Evolutionary conservation across 1,140 invertebrate species (phyloP).

Genomic region (Uloborus diversus): DNA sequence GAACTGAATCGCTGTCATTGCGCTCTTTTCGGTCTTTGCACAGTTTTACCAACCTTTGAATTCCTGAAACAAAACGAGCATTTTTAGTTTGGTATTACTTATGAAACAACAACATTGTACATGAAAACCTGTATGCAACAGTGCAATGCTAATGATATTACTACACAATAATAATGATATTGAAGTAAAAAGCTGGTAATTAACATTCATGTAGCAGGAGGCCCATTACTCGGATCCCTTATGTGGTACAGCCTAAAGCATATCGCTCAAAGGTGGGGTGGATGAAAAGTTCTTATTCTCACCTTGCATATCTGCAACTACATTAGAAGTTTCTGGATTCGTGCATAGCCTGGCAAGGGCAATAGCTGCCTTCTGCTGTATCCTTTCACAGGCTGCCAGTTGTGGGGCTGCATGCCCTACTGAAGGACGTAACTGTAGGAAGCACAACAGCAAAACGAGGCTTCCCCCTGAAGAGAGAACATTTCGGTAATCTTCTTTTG

Average conservation of each 20-base stretch:
- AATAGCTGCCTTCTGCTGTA: slow-evolving; percentile 87
- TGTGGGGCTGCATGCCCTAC: slow-evolving; percentile 68
- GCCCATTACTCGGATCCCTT: too few species aligned
- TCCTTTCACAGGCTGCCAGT: slow-evolving; percentile 75
- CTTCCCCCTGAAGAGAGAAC: slow-evolving; percentile 61
- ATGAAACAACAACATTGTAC: too few species aligned
- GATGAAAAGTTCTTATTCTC: too few species aligned
- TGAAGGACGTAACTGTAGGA: slow-evolving; percentile 75
- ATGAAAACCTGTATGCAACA: too few species aligned
- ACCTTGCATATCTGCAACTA: slow-evolving; percentile 78
- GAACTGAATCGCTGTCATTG: slow-evolving; percentile 77
- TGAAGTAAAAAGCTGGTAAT: too few species aligned
- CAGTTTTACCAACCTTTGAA: slow-evolving; percentile 77
- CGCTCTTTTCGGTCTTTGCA: slow-evolving; percentile 75
- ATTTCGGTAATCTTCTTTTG: slow-evolving; percentile 67
- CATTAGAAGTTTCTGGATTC: slow-evolving; percentile 64
- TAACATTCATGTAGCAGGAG: too few species aligned
- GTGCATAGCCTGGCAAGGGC: slow-evolving; percentile 83
- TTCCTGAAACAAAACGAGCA: slow-evolving; percentile 63
- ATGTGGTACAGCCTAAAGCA: too few species aligned
- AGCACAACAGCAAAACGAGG: slow-evolving; percentile 77
- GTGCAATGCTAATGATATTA: too few species aligned
- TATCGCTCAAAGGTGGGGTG: too few species aligned
- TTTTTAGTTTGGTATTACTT: too few species aligned
- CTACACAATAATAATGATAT: too few species aligned